Base-by-base conservation (phyloP, 2,888 invertebrate species). In the Acrobasis suavella region DNA sequence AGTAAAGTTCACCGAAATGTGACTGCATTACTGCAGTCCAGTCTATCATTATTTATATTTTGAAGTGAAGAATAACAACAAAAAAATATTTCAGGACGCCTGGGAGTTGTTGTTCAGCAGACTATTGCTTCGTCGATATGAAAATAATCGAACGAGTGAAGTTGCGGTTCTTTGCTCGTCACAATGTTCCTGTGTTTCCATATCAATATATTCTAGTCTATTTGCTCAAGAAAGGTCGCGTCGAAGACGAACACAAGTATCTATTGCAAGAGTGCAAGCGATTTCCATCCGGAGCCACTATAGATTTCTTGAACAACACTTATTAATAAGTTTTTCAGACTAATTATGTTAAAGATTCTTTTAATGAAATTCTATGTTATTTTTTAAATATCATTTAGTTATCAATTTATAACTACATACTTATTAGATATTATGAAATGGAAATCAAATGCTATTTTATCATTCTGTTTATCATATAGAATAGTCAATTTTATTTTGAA, bases 41-140 rank as follows among this genome's bases (percentile, higher is more conserved):
- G 22, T 22, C 1, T 22, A 22, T 22, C 1, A 22, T 22, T 22
- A 22, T 22, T 22, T 22, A 22, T 22, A 22, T 22, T 22, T 22
- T 22, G 22, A 22, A 22, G 22, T 12, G 12, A 42, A 42, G 42
- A 10, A 10, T 42, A 49, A 51, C 9, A 32, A 54, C n/a, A 22
- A 37, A 10, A 14, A 49, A 39, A 58, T 10, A 32, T 78, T 74
- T 14, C 75, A 92, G 92, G 56, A 91, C 91, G 0, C 92, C 91
- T 0, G 92, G 91, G 22, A 91, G 91, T 67, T 92, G 92, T 67
- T 91, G 91, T 71, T 80, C 87, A 0, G 92, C 91, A 0, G 91
- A 91, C 69, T 91, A 91, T 67, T 91, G 91, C 69, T 92, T 92
- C 67, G 92, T 91, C 1, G 92, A 92, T 69, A 90, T 92, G 90